Evolutionary conservation across 2,797 vertebrate species (phyloP), one percentile per base, ranked within the genome.

Genomic region (Argentina silus): DNA sequence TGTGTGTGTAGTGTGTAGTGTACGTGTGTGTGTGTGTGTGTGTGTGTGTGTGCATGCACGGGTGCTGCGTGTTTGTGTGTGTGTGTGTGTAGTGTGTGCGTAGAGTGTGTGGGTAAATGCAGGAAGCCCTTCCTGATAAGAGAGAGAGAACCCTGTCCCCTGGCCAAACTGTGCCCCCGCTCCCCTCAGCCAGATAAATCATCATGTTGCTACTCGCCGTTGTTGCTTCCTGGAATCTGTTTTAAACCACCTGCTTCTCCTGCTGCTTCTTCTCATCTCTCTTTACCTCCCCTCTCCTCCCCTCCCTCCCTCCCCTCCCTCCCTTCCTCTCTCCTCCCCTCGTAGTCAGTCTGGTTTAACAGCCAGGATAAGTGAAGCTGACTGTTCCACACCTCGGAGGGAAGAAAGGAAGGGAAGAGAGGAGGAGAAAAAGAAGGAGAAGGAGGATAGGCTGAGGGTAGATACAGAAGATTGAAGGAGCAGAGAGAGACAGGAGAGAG

Each of bases 181-280:
- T 63, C 48, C 23, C 72, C 19, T 15, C 73, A 63, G 62, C 63
- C 51, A 76, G 71, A 74, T 76, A 77, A 74, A 79, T 74, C 71
- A 55, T 76, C 72, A 78, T 74, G 77, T 75, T 59, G 60, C 69
- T 76, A 67, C 61, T 14, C 45, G 51, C 50, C 14, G 65, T 43
- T 69, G 57, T 64, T 8, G 61, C 77, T 76, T 80, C 64, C 73
- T 67, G 74, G 76, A 78, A 78, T 74, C 56, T 62, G 78, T 70
- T 81, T 75, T 72, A 77, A 78, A 73, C 53, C 42, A 67, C 60
- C 45, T 17, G 45, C 57, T 14, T 27, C 23, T 71, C 57, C 61
- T 65, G 23, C 67, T 11, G 36, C 61, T 43, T 17, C 42, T 14
- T 10, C 21, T 44, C 51, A n/a, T 65, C 57, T n/a, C 15, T 62